Evolutionary conservation across 2,888 invertebrate species (phyloP).

Genomic region (Coremacera marginata): DNA sequence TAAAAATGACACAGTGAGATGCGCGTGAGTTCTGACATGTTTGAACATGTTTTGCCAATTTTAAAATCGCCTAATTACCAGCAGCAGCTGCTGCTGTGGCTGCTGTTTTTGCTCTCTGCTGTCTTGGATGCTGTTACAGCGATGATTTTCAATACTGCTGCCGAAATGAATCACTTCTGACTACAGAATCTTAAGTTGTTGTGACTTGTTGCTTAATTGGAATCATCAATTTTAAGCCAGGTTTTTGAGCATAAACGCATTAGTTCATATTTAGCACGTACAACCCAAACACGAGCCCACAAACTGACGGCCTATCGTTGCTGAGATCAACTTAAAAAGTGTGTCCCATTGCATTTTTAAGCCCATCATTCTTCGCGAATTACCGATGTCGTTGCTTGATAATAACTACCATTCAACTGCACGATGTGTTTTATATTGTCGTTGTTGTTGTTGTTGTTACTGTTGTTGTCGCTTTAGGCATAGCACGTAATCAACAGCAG

Average conservation of each 20-base stretch:
- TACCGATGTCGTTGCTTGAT: slow-evolving; percentile 26
- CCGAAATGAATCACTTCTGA: background rate
- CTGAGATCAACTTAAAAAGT: background rate
- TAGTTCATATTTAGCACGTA: slow-evolving; percentile 27
- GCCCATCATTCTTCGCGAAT: slow-evolving; percentile 20
- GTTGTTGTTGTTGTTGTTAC: background rate
- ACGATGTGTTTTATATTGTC: background rate
- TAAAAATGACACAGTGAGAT: slow-evolving; percentile 38
- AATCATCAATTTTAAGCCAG: slow-evolving; percentile 64
- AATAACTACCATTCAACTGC: background rate
- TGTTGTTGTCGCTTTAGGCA: background rate
- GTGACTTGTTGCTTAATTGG: slow-evolving; percentile 65
- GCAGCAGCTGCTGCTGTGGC: slow-evolving; percentile 32
- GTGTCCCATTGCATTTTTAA: slow-evolving; percentile 11
- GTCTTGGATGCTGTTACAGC: background rate
- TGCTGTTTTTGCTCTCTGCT: slow-evolving; percentile 6
- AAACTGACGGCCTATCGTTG: background rate
- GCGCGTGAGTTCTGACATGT: slow-evolving; percentile 49
- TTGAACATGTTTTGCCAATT: slow-evolving; percentile 63
- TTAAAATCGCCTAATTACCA: slow-evolving; percentile 63
- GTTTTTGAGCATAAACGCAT: slow-evolving; percentile 15
- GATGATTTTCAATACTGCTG: background rate
- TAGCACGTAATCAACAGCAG: slow-evolving; percentile 11
- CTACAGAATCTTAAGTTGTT: slow-evolving; percentile 39
- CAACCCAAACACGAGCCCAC: background rate